Evolutionary conservation across 2,113 vertebrate species (phyloP).

Genomic region (Odocoileus hemionus): DNA sequence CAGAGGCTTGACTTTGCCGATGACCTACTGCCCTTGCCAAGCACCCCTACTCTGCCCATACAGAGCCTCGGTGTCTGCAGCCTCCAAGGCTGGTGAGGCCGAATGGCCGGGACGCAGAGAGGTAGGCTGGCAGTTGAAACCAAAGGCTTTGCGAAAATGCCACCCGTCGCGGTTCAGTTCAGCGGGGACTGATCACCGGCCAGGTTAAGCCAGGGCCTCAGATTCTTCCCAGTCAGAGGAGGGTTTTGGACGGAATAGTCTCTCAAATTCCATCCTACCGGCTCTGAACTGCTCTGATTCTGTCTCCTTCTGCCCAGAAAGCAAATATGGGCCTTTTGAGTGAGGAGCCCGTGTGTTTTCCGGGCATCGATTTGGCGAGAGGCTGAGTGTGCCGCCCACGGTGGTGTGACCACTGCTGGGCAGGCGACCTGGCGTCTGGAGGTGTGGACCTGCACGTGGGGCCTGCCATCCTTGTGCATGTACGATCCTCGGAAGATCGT

Average conservation of each 20-base stretch:
- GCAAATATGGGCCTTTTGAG: neutral
- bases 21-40: neutral
- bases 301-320: neutral
- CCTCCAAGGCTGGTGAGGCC: neutral
- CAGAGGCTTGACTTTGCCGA: neutral
- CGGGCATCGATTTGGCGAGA: neutral
- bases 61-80: neutral
- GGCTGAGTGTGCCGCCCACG: neutral
- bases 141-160: neutral
- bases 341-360: neutral
- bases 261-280: neutral
- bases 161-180: neutral
- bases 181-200: neutral
- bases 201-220: neutral
- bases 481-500: neutral
- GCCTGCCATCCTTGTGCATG: neutral
- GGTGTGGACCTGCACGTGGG: neutral
- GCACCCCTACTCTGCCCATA: neutral
- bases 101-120: neutral
- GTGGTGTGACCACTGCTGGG: rapidly evolving
- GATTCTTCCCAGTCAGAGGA: neutral
- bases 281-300: neutral
- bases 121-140: neutral
- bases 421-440: neutral
- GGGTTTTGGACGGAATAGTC: neutral